A percentile compares a stretch with the other conserved stretches of the same genome.
These are phyloP conservation scores for Melanotus villosus DNA, from an alignment of 2,888 invertebrate genomes.

Conservation along the genomic window DNA sequence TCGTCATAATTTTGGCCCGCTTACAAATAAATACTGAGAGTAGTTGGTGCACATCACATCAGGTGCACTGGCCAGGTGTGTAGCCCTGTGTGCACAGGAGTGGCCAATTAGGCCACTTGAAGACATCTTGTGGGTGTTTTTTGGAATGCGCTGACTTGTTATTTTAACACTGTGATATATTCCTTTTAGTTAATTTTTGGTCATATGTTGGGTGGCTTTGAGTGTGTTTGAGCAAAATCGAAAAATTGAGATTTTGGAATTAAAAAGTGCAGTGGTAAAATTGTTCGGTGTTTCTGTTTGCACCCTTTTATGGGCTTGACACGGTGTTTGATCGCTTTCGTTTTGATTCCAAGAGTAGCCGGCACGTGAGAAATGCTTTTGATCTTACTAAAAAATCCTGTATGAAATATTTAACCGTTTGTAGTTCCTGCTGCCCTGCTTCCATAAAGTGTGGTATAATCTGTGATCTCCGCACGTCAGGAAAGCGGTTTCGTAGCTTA, in stretches of 20 bases:
- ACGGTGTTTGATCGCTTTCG: background rate
- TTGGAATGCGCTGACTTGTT: constrained; percentile 32
- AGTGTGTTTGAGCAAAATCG: background rate
- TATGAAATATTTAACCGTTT: background rate
- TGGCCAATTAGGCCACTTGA: constrained; percentile 45
- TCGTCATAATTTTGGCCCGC: constrained; percentile 56
- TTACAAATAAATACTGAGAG: constrained; percentile 53
- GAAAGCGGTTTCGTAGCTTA: no score
- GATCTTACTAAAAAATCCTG: background rate
- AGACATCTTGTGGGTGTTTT: constrained; percentile 41
- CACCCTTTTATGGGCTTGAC: background rate
- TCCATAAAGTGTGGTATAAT: no score
- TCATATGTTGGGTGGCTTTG: no score
- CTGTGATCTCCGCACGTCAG: no score
- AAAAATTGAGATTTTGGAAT: background rate
- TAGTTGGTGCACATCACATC: no score
- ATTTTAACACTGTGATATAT: no score
- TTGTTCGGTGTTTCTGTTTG: background rate
- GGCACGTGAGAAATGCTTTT: background rate
- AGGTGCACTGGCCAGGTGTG: constrained; percentile 51
- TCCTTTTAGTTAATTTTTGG: no score
- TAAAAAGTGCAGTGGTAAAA: background rate
- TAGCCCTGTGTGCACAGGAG: constrained; percentile 35
- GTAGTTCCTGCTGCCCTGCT: background rate
- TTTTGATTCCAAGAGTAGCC: background rate